phyloP scores from a whole-genome alignment of 2,797 vertebrate genomes.

The Melopsittacus undulatus region DNA sequence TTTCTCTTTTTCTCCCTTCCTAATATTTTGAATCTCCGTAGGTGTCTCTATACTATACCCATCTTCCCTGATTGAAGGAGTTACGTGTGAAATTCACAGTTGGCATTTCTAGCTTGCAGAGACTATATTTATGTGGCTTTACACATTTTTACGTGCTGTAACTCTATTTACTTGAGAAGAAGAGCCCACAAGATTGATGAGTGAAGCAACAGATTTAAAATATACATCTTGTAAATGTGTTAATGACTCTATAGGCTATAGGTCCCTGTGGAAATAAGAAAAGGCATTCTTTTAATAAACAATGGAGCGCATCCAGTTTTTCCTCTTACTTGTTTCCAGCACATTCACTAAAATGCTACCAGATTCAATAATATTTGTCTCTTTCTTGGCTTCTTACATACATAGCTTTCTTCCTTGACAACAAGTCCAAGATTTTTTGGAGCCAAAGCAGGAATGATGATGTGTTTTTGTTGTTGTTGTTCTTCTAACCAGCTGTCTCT shows the following conservation, averaged over 20 bases:
- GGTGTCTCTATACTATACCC: neutral
- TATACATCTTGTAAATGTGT: constrained; percentile 26
- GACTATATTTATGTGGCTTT: neutral
- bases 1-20: constrained; percentile 2
- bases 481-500: constrained; percentile 69
- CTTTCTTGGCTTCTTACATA: constrained; percentile 60
- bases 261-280: constrained; percentile 40
- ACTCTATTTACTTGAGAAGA: constrained; percentile 10
- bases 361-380: constrained; percentile 57
- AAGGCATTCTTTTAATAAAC: constrained; percentile 57
- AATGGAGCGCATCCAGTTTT: constrained; percentile 38
- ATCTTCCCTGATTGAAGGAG: neutral
- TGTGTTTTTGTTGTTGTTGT: constrained; percentile 60
- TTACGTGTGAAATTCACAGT: neutral
- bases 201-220: constrained; percentile 45
- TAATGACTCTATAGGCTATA: constrained; percentile 35
- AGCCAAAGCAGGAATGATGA: constrained; percentile 59
- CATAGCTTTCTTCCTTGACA: constrained; percentile 62
- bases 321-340: constrained; percentile 58
- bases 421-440: constrained; percentile 63
- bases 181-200: neutral
- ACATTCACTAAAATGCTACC: constrained; percentile 60
- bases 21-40: neutral
- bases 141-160: neutral
- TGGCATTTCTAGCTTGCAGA: neutral